Evolutionary conservation across 2,888 invertebrate genomes (phyloP).

Genomic region (Julus scanicus): DNA sequence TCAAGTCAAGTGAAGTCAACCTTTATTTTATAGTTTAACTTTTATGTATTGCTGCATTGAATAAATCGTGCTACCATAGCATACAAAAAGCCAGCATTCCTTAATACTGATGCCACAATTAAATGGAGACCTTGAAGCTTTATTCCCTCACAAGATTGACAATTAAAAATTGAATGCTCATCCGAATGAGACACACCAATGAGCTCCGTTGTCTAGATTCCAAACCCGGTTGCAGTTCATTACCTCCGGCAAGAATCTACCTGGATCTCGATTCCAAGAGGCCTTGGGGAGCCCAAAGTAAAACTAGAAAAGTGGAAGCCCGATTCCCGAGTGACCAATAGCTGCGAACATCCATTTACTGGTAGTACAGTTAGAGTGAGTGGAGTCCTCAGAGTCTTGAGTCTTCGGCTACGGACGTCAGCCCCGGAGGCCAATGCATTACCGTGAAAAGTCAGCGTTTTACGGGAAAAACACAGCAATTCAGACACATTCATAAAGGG

Average conservation of each 20-base stretch:
- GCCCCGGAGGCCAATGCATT: slow-evolving; percentile 35
- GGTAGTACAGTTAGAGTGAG: slow-evolving; percentile 3
- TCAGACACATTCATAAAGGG: slow-evolving; percentile 30
- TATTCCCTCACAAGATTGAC: not conserved
- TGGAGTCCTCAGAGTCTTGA: slow-evolving; percentile 32
- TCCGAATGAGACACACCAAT: not conserved
- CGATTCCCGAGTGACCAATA: slow-evolving; percentile 8
- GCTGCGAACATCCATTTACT: slow-evolving; percentile 29
- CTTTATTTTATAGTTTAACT: no score
- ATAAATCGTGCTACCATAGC: not conserved
- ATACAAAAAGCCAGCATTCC: no score
- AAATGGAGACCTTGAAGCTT: not conserved
- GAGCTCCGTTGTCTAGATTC: not conserved
- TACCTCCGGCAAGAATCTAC: not conserved
- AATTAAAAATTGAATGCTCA: not conserved
- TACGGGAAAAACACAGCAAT: slow-evolving; percentile 4
- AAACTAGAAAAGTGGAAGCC: slow-evolving; percentile 32
- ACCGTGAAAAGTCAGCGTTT: slow-evolving; percentile 17
- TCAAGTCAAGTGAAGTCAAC: no score
- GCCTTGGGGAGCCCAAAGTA: not conserved
- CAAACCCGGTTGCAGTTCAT: not conserved
- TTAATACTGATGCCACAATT: not conserved
- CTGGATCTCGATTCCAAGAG: slow-evolving; percentile 24
- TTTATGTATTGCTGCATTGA: no score
- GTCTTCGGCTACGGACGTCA: slow-evolving; percentile 10